Evolutionary conservation across 2,888 invertebrate genomes (phyloP), one percentile per base, ranked within the genome.

Genomic region (Limenitis arthemis): DNA sequence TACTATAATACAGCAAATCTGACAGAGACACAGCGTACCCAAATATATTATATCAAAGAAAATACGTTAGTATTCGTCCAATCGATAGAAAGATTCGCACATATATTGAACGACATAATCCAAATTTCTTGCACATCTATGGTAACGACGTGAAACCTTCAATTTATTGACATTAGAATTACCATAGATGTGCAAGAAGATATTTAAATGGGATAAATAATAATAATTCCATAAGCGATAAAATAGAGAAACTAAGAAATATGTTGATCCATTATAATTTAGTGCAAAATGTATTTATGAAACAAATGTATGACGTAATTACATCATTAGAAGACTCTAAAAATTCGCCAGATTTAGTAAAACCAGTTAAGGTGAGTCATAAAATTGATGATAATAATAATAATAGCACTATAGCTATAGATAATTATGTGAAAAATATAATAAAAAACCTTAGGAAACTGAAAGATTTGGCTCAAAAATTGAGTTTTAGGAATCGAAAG

Each of bases 271-370:
- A 63, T 51, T 79, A 78, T 56, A 76, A 78, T 60, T 55, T 75
- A 9, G 51, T 77, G 33, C 80, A 82, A 58, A 82, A 77, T 51
- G 67, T 59, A 9, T 79, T 83, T 54, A 66, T 82, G 59, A 70
- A 64, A 44, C 71, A 66, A 56, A 76, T 84, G 61, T 76, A 72
- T 52, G 61, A 73, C 9, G 54, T 71, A 9, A 47, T 83, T 28
- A 62, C 56, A 5, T 62, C 63, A 42, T 61, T 72, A 44, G 69
- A 74, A 47, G 56, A 36, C 4, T 55, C n/a, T 31, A 50, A 51
- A 37, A 51, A 42, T 29, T 49, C 32, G 1, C 46, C 44, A 12
- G 42, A 38, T 8, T 47, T 12, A 9, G 31, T 32, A n/a, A 31
- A 54, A 38, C 7, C 32, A 8, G 44, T 38, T 11, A 56, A 57